phyloP scores from a whole-genome alignment of 1,140 invertebrate genomes.

The Drosophila oshimai region DNA sequence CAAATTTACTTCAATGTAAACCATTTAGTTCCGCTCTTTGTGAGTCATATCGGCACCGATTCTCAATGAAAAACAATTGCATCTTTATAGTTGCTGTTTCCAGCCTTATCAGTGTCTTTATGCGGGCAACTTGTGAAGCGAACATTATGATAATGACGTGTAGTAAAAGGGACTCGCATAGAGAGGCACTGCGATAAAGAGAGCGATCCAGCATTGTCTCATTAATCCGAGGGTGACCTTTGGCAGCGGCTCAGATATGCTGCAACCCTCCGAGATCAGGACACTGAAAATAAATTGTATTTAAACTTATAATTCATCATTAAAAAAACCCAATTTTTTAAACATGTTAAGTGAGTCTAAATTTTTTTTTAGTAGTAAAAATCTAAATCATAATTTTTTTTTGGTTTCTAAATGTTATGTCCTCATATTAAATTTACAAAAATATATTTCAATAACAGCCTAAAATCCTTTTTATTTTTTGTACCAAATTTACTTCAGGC shows the following conservation, averaged over 20 bases:
- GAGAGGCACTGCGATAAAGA: slow-evolving; percentile 1
- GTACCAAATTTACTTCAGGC: no score
- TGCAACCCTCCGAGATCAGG: slow-evolving; percentile 3
- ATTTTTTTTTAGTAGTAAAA: no score
- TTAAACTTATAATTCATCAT: no score
- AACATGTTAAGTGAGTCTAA: no score
- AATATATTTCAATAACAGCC: no score
- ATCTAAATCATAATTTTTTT: no score
- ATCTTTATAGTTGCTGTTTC: slow-evolving; percentile 32
- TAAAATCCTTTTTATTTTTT: no score
- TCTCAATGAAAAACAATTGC: slow-evolving; percentile 52
- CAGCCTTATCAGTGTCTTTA: slow-evolving; percentile 41
- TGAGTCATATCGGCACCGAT: slow-evolving; percentile 42
- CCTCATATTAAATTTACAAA: no score
- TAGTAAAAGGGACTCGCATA: background rate
- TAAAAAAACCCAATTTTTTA: no score
- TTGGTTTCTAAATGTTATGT: no score
- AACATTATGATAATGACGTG: slow-evolving; percentile 53
- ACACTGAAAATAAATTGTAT: slow-evolving; percentile 26
- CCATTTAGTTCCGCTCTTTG: slow-evolving; percentile 47
- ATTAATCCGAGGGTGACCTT: slow-evolving; percentile 34
- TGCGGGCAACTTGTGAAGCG: slow-evolving; percentile 58
- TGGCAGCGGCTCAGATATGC: slow-evolving; percentile 24
- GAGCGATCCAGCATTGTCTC: slow-evolving; percentile 26
- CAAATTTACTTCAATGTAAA: background rate